These are phyloP conservation scores for Tribolium castaneum DNA, from an alignment of 1,140 invertebrate genomes.

Conservation along the genomic window DNA sequence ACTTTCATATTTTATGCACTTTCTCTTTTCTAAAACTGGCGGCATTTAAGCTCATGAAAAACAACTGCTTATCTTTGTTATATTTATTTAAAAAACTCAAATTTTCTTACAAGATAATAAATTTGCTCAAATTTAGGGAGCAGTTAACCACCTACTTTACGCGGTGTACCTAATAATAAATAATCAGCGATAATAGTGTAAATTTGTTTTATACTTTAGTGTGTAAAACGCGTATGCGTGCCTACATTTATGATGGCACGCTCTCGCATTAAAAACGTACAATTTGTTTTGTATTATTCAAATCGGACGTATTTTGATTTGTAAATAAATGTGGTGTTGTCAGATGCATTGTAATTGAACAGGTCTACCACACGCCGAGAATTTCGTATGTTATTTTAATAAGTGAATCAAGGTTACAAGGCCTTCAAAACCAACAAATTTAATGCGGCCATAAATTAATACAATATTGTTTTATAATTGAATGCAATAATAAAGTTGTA, in stretches of 20 bases:
- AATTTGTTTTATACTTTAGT: not conserved
- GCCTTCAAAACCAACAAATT: not conserved
- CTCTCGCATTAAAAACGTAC: no score
- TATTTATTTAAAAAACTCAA: not conserved
- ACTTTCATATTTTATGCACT: constrained; percentile 43
- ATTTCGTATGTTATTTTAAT: not conserved
- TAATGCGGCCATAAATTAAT: not conserved
- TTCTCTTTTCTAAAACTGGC: constrained; percentile 44
- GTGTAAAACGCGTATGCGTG: not conserved
- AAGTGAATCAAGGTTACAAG: not conserved
- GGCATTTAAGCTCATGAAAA: not conserved
- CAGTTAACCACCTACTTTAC: not conserved
- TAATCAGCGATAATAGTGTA: not conserved
- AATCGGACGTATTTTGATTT: no score
- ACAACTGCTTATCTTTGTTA: constrained; percentile 56
- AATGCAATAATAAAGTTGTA: not conserved
- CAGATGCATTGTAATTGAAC: not conserved
- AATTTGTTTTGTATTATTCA: no score
- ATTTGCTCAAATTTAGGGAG: not conserved
- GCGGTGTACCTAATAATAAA: constrained; percentile 10
- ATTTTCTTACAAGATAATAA: not conserved
- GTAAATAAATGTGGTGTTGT: not conserved
- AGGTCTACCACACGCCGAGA: not conserved
- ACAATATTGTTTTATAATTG: not conserved
- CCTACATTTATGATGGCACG: not conserved